Evolutionary conservation across 2,888 invertebrate species (phyloP).

Genomic region (Dichetophora obliterata): DNA sequence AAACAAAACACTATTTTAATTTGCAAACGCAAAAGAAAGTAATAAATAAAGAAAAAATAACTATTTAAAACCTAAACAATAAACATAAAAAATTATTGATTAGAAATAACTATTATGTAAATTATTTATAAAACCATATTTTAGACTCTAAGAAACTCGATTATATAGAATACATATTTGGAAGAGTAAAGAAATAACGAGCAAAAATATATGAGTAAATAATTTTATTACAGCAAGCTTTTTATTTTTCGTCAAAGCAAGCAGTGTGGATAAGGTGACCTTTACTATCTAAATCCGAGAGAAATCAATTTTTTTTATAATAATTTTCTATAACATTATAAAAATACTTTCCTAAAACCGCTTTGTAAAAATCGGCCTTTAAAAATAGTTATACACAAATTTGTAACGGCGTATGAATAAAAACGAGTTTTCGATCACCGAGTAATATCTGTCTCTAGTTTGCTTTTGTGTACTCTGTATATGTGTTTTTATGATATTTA

Average conservation of each 20-base stretch:
- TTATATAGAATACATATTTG: constrained; percentile 34
- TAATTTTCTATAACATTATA: too few species aligned
- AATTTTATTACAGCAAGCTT: background rate
- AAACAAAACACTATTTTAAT: constrained; percentile 23
- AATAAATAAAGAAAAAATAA: constrained; percentile 1
- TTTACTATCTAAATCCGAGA: too few species aligned
- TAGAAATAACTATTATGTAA: constrained; percentile 31
- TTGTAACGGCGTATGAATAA: too few species aligned
- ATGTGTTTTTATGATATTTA: too few species aligned
- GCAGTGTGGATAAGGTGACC: too few species aligned
- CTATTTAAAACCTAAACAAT: constrained; percentile 9
- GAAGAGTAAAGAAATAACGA: constrained; percentile 16
- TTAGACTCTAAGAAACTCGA: constrained; percentile 23
- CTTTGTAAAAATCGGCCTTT: too few species aligned
- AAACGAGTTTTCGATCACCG: too few species aligned
- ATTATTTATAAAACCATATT: constrained; percentile 38
- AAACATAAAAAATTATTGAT: constrained; percentile 20
- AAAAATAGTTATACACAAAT: too few species aligned
- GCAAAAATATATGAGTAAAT: constrained; percentile 23
- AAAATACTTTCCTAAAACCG: too few species aligned
- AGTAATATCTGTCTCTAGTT: too few species aligned
- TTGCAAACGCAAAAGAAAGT: background rate
- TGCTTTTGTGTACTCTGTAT: too few species aligned
- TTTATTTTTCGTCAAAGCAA: background rate
- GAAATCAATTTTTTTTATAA: too few species aligned